Conservation (phyloP, 2,888 invertebrate genomes). For the Trichogramma evanescens region DNA sequence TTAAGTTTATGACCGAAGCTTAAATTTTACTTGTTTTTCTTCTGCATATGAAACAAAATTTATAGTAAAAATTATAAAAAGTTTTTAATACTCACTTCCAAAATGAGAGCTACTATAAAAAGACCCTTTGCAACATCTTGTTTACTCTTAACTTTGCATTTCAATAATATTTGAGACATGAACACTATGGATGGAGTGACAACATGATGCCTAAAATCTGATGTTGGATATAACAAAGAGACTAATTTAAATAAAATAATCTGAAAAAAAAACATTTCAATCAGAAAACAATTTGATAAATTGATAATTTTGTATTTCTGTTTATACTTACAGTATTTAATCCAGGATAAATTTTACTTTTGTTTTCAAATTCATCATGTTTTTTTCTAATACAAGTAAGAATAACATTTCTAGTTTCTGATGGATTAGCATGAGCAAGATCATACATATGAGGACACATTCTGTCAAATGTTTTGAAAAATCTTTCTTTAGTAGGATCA, state of each 20-base stretch:
- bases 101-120: slow-evolving; percentile 63
- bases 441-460: slow-evolving; percentile 54
- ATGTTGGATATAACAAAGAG: slow-evolving; percentile 74
- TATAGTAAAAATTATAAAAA: slow-evolving; percentile 11
- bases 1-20: background rate
- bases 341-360: slow-evolving; percentile 56
- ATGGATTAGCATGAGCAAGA: slow-evolving; percentile 64
- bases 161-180: slow-evolving; percentile 70
- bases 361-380: slow-evolving; percentile 57
- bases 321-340: slow-evolving; percentile 52
- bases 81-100: slow-evolving; percentile 57
- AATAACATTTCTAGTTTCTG: slow-evolving; percentile 60
- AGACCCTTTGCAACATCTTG: slow-evolving; percentile 71
- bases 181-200: slow-evolving; percentile 62
- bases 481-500: slow-evolving; percentile 38
- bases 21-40: background rate
- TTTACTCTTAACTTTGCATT: slow-evolving; percentile 57
- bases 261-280: slow-evolving; percentile 35
- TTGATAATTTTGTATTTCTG: background rate
- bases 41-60: background rate
- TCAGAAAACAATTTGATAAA: slow-evolving; percentile 9
- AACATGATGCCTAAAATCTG: slow-evolving; percentile 83
- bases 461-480: slow-evolving; percentile 56
- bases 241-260: slow-evolving; percentile 77
- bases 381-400: slow-evolving; percentile 69